Conservation (phyloP, 2,113 vertebrate species). For the Eublepharis macularius region DNA sequence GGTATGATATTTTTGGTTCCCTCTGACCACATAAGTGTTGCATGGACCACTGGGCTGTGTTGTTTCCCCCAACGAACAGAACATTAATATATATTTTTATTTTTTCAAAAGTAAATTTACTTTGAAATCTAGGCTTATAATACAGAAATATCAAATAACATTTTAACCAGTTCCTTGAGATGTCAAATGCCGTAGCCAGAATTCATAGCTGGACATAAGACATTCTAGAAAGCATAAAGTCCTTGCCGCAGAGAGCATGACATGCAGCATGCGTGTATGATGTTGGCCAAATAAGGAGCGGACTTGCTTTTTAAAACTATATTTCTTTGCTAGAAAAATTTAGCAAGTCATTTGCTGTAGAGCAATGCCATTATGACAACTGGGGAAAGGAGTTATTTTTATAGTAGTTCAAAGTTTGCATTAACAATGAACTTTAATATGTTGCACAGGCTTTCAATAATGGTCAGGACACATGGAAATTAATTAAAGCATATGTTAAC, state of each 20-base stretch:
- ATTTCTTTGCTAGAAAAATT: neutral
- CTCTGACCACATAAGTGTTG: neutral
- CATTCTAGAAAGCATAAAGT: too few relatives aligned
- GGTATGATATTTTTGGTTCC: too few relatives aligned
- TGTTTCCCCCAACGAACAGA: neutral
- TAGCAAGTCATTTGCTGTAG: too few relatives aligned
- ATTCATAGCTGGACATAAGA: too few relatives aligned
- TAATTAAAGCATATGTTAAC: neutral
- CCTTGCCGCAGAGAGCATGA: too few relatives aligned
- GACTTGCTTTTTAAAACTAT: neutral
- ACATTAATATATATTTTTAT: neutral
- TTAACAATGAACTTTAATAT: neutral
- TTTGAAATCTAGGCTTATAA: neutral
- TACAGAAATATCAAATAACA: neutral
- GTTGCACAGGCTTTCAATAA: neutral
- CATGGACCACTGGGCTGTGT: neutral
- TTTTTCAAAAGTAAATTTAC: neutral
- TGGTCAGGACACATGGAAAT: neutral
- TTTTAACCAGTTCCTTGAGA: too few relatives aligned
- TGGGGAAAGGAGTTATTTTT: neutral
- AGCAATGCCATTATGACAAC: too few relatives aligned
- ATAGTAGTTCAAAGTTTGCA: neutral
- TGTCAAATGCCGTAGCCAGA: neutral
- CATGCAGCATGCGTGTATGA: neutral
- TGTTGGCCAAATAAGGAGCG: neutral